phyloP scores from a whole-genome alignment of 2,113 vertebrate genomes.

The Neotragus moschatus region DNA sequence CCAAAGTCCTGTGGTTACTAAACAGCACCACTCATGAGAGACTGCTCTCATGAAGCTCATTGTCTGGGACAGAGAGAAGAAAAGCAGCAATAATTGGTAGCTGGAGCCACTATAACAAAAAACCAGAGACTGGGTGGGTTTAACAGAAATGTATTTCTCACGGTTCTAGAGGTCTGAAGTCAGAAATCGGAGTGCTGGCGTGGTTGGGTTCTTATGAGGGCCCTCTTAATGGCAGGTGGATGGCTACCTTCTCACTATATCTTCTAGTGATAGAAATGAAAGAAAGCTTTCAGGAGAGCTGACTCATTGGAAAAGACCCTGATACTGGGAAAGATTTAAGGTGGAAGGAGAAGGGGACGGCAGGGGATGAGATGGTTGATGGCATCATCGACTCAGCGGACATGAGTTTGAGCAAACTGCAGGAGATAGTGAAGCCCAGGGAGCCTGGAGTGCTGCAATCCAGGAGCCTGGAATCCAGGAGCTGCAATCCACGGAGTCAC shows the following conservation, averaged over 20 bases:
- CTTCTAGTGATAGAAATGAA: background rate
- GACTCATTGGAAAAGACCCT: background rate
- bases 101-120: accelerated
- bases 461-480: background rate
- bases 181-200: accelerated
- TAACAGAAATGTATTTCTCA: background rate
- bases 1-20: background rate
- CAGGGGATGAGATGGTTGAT: background rate
- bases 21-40: too few relatives aligned
- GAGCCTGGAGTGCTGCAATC: background rate
- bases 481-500: background rate
- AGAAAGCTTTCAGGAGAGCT: background rate
- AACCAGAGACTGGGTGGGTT: accelerated
- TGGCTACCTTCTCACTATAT: accelerated
- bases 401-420: background rate
- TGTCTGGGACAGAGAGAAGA: background rate
- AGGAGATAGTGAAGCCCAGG: background rate
- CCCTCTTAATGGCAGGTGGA: background rate
- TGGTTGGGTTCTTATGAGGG: too few relatives aligned
- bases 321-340: background rate
- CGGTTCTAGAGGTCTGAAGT: background rate
- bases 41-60: background rate
- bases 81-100: background rate
- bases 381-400: background rate
- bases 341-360: background rate